These are phyloP conservation scores for Dermochelys coriacea DNA, from an alignment of 2,797 vertebrate genomes.

Conservation along the genomic window DNA sequence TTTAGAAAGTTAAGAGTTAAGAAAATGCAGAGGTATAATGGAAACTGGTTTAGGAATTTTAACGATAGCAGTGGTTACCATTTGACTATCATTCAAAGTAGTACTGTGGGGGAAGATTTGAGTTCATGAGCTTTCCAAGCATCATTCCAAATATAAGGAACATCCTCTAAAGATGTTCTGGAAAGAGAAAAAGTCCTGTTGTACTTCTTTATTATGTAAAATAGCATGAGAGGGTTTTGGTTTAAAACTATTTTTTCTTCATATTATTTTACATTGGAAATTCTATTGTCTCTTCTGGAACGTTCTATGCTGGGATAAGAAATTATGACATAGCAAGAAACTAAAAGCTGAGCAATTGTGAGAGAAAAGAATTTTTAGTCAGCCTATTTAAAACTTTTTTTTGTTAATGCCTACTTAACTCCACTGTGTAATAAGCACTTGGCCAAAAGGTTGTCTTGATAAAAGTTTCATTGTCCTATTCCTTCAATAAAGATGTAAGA, in stretches of 20 bases:
- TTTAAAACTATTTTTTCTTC: not conserved
- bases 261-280: not conserved
- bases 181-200: not conserved
- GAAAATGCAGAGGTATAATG: not conserved
- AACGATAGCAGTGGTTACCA: not conserved
- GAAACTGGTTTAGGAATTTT: not conserved
- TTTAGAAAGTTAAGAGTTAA: not conserved
- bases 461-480: not conserved
- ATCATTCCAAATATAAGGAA: not conserved
- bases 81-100: not conserved
- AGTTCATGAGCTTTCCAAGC: not conserved
- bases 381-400: not conserved
- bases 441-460: not conserved
- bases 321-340: not conserved
- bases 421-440: not conserved
- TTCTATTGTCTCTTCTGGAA: not conserved
- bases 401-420: not conserved
- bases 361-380: not conserved
- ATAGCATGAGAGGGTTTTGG: not conserved
- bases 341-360: no score
- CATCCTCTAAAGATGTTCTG: no score
- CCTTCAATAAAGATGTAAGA: not conserved
- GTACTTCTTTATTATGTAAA: not conserved
- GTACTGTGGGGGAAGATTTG: not conserved
- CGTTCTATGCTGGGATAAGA: not conserved